Percentiles rank a stretch among this genome's conserved stretches.
These are phyloP conservation scores for Leptogaster cylindrica DNA, from an alignment of 2,888 invertebrate species.

Conservation along the genomic window DNA sequence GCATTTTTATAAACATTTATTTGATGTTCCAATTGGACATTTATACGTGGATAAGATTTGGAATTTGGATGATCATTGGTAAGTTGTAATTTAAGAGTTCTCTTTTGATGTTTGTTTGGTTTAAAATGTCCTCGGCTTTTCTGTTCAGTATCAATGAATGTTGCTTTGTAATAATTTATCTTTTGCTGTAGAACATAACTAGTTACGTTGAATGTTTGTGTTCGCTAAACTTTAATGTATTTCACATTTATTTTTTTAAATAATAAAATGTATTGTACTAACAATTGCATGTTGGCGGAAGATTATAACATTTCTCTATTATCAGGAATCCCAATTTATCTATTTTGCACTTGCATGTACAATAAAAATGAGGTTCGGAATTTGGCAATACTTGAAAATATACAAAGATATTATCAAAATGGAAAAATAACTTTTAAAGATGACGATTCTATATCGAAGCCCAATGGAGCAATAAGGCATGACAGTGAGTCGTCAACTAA, in stretches of 20 bases:
- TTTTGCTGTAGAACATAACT: no score
- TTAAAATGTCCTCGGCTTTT: no score
- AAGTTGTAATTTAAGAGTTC: no score
- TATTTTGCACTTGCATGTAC: slow-evolving; percentile 57
- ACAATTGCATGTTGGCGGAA: no score
- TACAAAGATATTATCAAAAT: neutral
- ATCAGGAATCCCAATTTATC: slow-evolving; percentile 56
- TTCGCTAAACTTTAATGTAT: no score
- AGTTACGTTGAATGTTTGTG: no score
- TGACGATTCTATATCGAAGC: neutral
- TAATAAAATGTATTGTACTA: no score
- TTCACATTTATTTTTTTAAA: no score
- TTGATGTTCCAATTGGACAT: slow-evolving; percentile 80
- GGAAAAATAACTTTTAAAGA: slow-evolving; percentile 1
- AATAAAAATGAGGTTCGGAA: slow-evolving; percentile 48
- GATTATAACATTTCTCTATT: slow-evolving; percentile 35
- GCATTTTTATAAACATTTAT: slow-evolving; percentile 83
- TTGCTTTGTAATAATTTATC: no score
- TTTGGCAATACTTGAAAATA: neutral
- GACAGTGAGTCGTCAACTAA: neutral
- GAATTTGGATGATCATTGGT: slow-evolving; percentile 84
- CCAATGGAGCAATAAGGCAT: neutral
- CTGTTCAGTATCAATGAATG: no score
- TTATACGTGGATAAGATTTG: slow-evolving; percentile 84
- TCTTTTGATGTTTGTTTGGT: no score